Conservation (phyloP, 2,113 vertebrate genomes). For the Polypterus senegalus region DNA sequence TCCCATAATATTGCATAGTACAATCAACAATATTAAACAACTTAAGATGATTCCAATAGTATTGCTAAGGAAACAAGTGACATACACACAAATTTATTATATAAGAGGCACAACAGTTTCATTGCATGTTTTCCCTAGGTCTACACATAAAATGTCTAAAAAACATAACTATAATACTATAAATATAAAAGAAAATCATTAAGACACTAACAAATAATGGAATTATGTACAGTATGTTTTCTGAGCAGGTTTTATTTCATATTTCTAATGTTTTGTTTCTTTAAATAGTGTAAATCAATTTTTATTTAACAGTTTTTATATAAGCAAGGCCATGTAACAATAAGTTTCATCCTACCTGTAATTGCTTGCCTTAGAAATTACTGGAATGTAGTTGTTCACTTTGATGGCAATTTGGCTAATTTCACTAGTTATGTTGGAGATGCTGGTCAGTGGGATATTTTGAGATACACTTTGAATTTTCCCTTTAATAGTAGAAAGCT, state of each 20-base stretch:
- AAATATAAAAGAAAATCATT: too few species aligned
- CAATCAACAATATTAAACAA: conserved; percentile 58
- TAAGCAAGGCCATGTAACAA: neutral
- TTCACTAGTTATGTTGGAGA: conserved; percentile 7
- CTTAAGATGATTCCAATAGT: conserved; percentile 38
- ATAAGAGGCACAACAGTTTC: too few species aligned
- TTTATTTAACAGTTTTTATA: too few species aligned
- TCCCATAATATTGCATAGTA: conserved; percentile 55
- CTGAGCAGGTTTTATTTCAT: too few species aligned
- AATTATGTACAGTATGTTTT: too few species aligned
- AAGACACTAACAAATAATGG: too few species aligned
- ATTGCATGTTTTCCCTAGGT: too few species aligned
- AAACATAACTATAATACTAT: too few species aligned
- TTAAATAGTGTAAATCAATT: too few species aligned
- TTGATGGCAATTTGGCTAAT: neutral
- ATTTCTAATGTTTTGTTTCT: too few species aligned
- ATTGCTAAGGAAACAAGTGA: conserved; percentile 35
- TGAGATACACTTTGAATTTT: conserved; percentile 29
- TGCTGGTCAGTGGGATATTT: neutral
- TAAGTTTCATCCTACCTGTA: conserved; percentile 36
- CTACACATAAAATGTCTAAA: too few species aligned
- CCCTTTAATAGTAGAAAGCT: conserved; percentile 29
- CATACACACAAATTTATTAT: too few species aligned
- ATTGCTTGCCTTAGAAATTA: neutral
- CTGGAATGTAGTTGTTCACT: neutral